These are phyloP conservation scores for Butastur rufipennis DNA, from an alignment of 2,113 vertebrate genomes.

Conservation along the genomic window DNA sequence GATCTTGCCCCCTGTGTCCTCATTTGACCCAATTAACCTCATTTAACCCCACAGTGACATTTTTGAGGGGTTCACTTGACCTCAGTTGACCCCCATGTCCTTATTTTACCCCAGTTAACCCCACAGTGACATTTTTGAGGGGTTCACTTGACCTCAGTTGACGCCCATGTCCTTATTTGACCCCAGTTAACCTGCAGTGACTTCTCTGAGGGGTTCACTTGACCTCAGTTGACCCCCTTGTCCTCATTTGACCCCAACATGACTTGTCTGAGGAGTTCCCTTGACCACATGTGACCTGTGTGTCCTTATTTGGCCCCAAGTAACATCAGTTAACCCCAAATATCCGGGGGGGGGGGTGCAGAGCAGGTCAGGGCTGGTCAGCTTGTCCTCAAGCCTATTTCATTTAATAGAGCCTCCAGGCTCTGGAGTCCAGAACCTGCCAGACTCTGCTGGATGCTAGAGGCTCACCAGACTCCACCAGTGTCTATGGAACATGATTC, in stretches of 20 bases:
- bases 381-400: too few species aligned
- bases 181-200: neutral
- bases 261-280: neutral
- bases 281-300: neutral
- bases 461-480: neutral
- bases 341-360: neutral
- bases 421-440: neutral
- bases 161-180: neutral
- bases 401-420: too few species aligned
- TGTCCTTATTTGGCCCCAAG: neutral
- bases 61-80: neutral
- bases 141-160: too few species aligned
- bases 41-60: neutral
- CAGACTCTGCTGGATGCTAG: neutral
- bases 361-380: too few species aligned
- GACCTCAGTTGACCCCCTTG: neutral
- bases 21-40: neutral
- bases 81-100: neutral
- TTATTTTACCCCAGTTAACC: neutral
- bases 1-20: neutral
- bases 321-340: neutral
- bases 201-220: too few species aligned
- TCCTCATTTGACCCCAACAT: neutral
- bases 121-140: too few species aligned
- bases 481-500: fast-evolving